phyloP scores from a whole-genome alignment of 2,113 vertebrate genomes.

The Turdus rufiventris region DNA sequence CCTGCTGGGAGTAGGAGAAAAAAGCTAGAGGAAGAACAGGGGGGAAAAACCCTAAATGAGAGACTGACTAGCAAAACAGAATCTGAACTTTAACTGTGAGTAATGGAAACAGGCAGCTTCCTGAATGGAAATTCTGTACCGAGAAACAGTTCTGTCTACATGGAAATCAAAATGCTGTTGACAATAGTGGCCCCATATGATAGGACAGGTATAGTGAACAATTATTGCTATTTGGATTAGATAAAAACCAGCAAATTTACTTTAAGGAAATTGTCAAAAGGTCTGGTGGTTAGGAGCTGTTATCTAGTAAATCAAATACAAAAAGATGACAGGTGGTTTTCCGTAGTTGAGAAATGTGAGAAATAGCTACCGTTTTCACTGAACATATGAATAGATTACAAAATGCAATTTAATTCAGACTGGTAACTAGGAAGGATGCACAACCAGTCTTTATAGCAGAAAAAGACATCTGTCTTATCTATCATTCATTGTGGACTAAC shows the following conservation, averaged over 20 bases:
- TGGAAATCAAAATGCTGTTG: neutral
- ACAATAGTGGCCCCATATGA: neutral
- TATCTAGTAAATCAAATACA: neutral
- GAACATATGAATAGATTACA: neutral
- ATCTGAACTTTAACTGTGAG: neutral
- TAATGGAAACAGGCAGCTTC: neutral
- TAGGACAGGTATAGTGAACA: neutral
- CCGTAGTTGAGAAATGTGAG: neutral
- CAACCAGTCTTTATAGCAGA: neutral
- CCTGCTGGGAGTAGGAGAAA: neutral
- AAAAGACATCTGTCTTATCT: neutral
- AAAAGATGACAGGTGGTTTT: slow-evolving; percentile 4
- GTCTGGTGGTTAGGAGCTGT: neutral
- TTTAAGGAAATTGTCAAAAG: neutral
- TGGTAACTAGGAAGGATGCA: neutral
- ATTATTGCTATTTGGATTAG: slow-evolving; percentile 14
- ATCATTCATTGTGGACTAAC: neutral
- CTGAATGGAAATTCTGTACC: neutral
- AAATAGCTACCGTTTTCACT: slow-evolving; percentile 25
- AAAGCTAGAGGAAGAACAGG: neutral
- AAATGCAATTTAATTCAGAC: slow-evolving; percentile 10
- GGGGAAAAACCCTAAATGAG: neutral
- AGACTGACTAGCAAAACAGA: neutral
- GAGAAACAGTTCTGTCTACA: neutral
- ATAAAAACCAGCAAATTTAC: slow-evolving; percentile 26